Evolutionary conservation across 2,888 invertebrate species (phyloP).

Genomic region (Drosophila picticornis): DNA sequence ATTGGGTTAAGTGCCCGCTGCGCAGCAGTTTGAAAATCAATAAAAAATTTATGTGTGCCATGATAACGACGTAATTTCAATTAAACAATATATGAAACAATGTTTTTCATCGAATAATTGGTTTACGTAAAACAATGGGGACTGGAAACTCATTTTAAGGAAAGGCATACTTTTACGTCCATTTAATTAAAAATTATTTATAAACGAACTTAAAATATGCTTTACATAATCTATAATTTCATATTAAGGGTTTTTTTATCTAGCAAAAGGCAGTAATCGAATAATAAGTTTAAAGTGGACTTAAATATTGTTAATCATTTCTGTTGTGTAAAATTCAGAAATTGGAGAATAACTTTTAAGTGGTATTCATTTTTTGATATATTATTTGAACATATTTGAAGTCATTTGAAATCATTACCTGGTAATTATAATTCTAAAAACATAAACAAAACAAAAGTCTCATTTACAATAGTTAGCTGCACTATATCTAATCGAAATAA

Average conservation of each 20-base stretch:
- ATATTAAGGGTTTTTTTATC: neutral
- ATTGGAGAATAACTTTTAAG: neutral
- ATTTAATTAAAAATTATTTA: neutral
- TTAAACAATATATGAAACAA: neutral
- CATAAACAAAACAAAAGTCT: neutral
- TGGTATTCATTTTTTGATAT: neutral
- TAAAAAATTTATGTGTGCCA: neutral
- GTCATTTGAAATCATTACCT: neutral
- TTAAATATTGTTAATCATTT: neutral
- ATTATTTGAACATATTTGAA: neutral
- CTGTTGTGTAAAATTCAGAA: neutral
- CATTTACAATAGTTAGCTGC: constrained; percentile 17
- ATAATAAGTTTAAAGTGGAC: neutral
- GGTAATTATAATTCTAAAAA: neutral
- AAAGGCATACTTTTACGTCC: neutral
- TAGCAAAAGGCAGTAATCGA: neutral
- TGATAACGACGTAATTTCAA: neutral
- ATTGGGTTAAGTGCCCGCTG: neutral
- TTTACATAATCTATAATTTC: neutral
- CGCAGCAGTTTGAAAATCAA: neutral
- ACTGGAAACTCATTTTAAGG: too few relatives aligned
- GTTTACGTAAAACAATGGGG: neutral
- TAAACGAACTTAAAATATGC: neutral
- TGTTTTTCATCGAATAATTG: neutral
- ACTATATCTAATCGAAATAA: constrained; percentile 40